A percentile compares a stretch with the other conserved stretches of the same genome.
phyloP scores from a whole-genome alignment of 2,113 vertebrate genomes.

The Lepus timidus region DNA sequence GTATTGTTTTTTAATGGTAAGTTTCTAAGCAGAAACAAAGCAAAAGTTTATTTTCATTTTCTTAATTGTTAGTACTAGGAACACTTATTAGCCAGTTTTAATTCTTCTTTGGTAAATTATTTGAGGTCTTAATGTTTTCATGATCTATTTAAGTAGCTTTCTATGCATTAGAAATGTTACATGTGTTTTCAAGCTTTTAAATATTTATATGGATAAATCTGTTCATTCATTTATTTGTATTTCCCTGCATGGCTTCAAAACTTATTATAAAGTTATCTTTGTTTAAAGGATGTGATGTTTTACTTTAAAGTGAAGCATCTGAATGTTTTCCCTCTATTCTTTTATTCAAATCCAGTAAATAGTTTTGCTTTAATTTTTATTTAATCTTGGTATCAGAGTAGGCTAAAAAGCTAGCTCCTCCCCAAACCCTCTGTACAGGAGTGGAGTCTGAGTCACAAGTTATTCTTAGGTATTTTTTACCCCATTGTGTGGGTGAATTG shows the following conservation, averaged over 20 bases:
- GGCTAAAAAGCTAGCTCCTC: neutral
- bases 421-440: rapidly evolving
- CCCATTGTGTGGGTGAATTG: conserved; percentile 63
- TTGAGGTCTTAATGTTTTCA: conserved; percentile 44
- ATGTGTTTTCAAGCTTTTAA: conserved; percentile 19
- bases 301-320: conserved; percentile 49
- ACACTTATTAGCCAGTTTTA: conserved; percentile 46
- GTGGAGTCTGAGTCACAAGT: conserved; percentile 57
- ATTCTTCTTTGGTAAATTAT: conserved; percentile 52
- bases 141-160: conserved; percentile 18
- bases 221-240: conserved; percentile 25
- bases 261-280: conserved; percentile 25
- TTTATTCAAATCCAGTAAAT: conserved; percentile 42
- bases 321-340: neutral
- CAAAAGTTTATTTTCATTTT: neutral
- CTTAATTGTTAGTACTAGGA: conserved; percentile 14
- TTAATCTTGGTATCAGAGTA: conserved; percentile 1
- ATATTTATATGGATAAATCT: conserved; percentile 34
- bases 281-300: conserved; percentile 59
- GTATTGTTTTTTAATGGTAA: neutral
- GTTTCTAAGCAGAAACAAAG: conserved; percentile 20
- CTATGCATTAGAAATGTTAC: conserved; percentile 26
- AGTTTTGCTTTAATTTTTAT: conserved; percentile 57
- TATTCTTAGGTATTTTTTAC: conserved; percentile 55
- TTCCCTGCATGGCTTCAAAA: conserved; percentile 52